Evolutionary conservation across 1,140 invertebrate species (phyloP), one percentile per base, ranked within the genome.

Genomic region (Phthorimaea operculella): DNA sequence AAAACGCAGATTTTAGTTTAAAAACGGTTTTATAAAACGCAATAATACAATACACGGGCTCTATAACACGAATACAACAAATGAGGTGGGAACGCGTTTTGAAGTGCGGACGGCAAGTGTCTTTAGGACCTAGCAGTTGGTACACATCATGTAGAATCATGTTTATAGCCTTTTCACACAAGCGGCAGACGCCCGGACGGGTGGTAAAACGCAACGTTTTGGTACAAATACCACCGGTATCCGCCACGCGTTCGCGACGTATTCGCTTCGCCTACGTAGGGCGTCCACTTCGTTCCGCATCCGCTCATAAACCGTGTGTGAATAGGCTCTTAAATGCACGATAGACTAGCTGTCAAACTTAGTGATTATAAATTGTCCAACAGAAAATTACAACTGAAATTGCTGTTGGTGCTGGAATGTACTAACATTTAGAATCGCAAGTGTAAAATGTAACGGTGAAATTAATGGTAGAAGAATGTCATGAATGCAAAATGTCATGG

Each of bases 11-110:
- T 10, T n/a, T n/a, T 39, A 39, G 36, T 39, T 39, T 39, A 10
- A 70, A 79, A 82, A 70, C 71, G 49, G 61, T 81, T 82, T 81
- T 79, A 81, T 79, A 79, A 77, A 83, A 79, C 75, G 81, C 75
- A 83, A 83, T 81, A 81, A 80, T 28, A 28, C 21, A 28, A 28
- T 28, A 83, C 79, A 81, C 78, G 81, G 68, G 75, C 76, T 79
- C 59, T 70, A n/a, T n/a, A 77, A 81, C 66, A 54, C 58, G 55
- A 79, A 28, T 28, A 28, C 63, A 81, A 83, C 72, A 73, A 78
- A 75, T 68, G 75, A 79, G 76, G 76, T 79, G 78, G 80, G 78
- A 71, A 71, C 62, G 68, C 59, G 50, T 63, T 60, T 60, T 55
- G 59, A 70, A 64, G 62, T 68, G 60, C 70, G 76, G 77, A 79